A percentile compares a stretch with the other conserved stretches of the same genome.
Conservation (phyloP, 2,797 vertebrate species). For the Sternotherus odoratus region DNA sequence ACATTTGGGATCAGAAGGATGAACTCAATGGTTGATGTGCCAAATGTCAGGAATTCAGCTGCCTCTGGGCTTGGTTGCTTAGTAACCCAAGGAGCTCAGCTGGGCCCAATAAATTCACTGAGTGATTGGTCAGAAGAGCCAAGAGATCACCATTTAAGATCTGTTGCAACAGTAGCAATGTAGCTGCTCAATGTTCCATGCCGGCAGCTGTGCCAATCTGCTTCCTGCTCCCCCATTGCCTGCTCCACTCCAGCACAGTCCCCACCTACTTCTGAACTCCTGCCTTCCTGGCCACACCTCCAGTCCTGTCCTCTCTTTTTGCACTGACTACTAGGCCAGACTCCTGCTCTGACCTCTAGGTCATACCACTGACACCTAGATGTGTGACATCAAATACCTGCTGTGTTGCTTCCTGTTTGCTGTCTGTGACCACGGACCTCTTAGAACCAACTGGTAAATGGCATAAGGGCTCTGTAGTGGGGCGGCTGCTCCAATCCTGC, state of each 20-base stretch:
- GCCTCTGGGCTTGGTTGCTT: background rate
- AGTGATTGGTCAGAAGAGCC: background rate
- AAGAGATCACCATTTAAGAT: background rate
- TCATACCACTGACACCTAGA: too few species aligned
- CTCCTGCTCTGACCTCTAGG: too few species aligned
- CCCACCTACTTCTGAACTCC: background rate
- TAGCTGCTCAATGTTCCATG: background rate
- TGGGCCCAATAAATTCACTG: background rate
- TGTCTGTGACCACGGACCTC: too few species aligned
- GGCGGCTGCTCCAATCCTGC: too few species aligned
- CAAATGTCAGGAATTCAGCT: fast-evolving
- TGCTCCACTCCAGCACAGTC: background rate
- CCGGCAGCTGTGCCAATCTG: background rate
- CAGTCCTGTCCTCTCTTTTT: too few species aligned
- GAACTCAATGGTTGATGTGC: background rate
- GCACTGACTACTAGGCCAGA: too few species aligned
- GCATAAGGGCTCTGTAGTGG: too few species aligned
- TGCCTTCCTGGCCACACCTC: background rate
- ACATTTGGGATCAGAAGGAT: background rate
- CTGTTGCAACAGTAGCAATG: background rate
- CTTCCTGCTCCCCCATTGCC: background rate
- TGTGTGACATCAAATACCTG: too few species aligned
- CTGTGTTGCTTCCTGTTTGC: too few species aligned
- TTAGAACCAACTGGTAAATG: background rate
- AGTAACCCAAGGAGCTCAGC: background rate